Percentiles rank a stretch among this genome's conserved stretches.
phyloP scores from a whole-genome alignment of 2,797 vertebrate genomes.

The Myotis myotis region DNA sequence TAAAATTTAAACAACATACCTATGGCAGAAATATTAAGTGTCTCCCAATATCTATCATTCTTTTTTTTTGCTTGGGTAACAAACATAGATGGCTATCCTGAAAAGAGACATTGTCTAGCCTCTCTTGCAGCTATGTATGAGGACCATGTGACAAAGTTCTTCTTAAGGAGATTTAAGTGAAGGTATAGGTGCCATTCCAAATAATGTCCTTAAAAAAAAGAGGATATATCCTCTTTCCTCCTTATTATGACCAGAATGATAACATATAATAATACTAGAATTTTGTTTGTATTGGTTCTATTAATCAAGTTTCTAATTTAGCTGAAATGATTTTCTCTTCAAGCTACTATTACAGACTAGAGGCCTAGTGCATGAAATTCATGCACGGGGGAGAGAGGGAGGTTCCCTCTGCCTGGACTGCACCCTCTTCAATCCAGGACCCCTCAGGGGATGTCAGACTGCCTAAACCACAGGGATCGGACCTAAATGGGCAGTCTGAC shows the following conservation, averaged over 20 bases:
- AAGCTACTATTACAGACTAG: background rate
- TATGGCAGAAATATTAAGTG: background rate
- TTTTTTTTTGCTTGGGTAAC: background rate
- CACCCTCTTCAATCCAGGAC: too few relatives aligned
- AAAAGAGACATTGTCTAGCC: background rate
- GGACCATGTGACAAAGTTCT: background rate
- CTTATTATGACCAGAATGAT: background rate
- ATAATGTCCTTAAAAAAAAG: background rate
- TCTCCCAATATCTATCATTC: background rate
- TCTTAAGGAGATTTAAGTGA: background rate
- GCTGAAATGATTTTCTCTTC: background rate
- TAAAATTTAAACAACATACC: background rate
- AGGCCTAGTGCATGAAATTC: too few relatives aligned
- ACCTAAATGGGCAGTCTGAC: too few relatives aligned
- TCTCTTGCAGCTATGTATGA: background rate
- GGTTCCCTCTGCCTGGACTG: too few relatives aligned
- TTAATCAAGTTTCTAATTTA: conserved; percentile 5
- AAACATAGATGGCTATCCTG: background rate
- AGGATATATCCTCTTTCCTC: background rate
- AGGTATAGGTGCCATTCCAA: background rate
- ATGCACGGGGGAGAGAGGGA: too few relatives aligned
- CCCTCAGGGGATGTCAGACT: too few relatives aligned
- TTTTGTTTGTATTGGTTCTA: background rate
- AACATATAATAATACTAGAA: background rate
- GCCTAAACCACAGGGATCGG: too few relatives aligned